These are phyloP conservation scores for Tachystola acroxantha DNA, from an alignment of 2,888 invertebrate species.

Conservation along the genomic window DNA sequence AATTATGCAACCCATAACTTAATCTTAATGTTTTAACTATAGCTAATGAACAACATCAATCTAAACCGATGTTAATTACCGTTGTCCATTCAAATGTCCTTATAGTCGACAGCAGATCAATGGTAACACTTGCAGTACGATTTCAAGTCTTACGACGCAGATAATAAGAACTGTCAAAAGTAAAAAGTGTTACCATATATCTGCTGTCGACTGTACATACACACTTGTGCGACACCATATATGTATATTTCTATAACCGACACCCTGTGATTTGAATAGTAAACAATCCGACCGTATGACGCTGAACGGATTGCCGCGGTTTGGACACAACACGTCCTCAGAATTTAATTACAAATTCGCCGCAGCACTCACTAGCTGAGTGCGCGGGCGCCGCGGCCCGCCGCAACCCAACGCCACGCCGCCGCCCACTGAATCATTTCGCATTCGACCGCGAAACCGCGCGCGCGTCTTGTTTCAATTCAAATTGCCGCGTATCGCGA, in stretches of 20 bases:
- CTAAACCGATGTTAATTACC: not conserved
- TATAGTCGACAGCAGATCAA: no score
- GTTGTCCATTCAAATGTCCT: constrained; percentile 6
- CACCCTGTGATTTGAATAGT: constrained; percentile 16
- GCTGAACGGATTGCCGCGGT: constrained; percentile 37
- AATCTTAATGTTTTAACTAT: no score
- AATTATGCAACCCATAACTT: no score
- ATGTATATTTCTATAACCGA: no score
- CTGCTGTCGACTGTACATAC: no score
- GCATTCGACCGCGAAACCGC: constrained; percentile 50
- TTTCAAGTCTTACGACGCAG: no score
- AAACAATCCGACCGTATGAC: constrained; percentile 24
- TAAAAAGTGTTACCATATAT: no score
- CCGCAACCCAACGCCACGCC: no score
- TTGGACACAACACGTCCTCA: constrained; percentile 46
- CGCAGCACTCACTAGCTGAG: constrained; percentile 9
- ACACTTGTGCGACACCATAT: no score
- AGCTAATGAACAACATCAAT: not conserved
- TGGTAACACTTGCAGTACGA: no score
- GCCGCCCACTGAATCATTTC: constrained; percentile 47
- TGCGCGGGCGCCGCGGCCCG: constrained; percentile 4
- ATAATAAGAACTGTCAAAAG: no score
- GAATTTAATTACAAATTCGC: constrained; percentile 51
- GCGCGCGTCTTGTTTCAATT: constrained; percentile 52
- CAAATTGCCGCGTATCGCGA: constrained; percentile 48